Evolutionary conservation across 2,113 vertebrate species (phyloP).

Genomic region (Oreocharis arfaki): DNA sequence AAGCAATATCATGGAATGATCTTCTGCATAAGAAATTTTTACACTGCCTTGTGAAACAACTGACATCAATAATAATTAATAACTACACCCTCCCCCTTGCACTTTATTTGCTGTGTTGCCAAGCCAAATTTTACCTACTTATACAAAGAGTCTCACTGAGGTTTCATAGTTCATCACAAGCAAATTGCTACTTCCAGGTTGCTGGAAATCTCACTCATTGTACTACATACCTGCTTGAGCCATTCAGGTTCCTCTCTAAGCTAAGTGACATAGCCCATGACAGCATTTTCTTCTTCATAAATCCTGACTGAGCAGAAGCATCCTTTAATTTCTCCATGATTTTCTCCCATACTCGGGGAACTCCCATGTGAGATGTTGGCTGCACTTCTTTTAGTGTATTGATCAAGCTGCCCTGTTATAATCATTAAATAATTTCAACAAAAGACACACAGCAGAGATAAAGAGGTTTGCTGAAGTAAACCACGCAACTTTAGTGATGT

Average conservation of each 20-base stretch:
- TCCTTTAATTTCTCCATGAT: constrained; percentile 89
- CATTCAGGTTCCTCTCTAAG: constrained; percentile 76
- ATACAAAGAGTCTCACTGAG: not conserved
- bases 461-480: not conserved
- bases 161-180: not conserved
- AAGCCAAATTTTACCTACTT: not conserved
- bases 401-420: constrained; percentile 79
- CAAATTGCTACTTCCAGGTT: not conserved
- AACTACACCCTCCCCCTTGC: not conserved
- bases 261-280: constrained; percentile 86
- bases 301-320: constrained; percentile 74
- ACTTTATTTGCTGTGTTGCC: not conserved
- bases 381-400: constrained; percentile 78
- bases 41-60: not conserved
- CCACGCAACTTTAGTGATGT: not conserved
- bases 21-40: not conserved
- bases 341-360: constrained; percentile 91
- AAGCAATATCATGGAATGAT: not conserved
- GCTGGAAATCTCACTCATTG: not conserved
- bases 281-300: constrained; percentile 81
- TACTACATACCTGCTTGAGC: constrained; percentile 66
- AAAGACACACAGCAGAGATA: not conserved
- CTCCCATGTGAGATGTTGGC: constrained; percentile 86
- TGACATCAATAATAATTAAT: not conserved
- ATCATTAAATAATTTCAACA: not conserved